These are phyloP conservation scores for Pionites leucogaster DNA, from an alignment of 2,113 vertebrate species.

Conservation along the genomic window DNA sequence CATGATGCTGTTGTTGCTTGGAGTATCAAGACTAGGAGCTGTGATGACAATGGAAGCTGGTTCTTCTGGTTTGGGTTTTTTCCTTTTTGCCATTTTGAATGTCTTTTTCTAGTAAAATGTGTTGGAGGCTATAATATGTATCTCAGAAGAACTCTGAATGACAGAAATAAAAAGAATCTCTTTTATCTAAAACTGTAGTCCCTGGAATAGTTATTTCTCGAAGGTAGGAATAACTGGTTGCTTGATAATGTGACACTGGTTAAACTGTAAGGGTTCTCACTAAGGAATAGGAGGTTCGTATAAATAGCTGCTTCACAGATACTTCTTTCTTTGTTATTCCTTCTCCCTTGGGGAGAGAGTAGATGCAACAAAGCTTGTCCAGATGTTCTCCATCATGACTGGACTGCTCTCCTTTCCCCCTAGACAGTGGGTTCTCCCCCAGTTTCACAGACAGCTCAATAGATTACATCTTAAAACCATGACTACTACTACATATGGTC, in stretches of 20 bases:
- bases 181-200: not conserved
- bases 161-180: not conserved
- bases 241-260: not conserved
- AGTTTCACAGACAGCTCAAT: not conserved
- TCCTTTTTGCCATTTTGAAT: not conserved
- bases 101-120: not conserved
- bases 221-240: not conserved
- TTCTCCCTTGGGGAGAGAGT: not conserved
- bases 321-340: not conserved
- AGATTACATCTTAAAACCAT: not conserved
- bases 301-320: not conserved
- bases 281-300: not conserved
- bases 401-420: not conserved
- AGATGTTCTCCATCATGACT: not conserved
- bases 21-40: not conserved
- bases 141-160: not conserved
- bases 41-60: not conserved
- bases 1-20: not conserved
- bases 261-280: not conserved
- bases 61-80: not conserved
- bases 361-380: not conserved
- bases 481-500: not conserved
- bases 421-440: not conserved
- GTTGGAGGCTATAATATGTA: not conserved
- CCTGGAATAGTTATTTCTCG: not conserved